phyloP scores from a whole-genome alignment of 2,888 invertebrate genomes.

The Celastrina argiolus region DNA sequence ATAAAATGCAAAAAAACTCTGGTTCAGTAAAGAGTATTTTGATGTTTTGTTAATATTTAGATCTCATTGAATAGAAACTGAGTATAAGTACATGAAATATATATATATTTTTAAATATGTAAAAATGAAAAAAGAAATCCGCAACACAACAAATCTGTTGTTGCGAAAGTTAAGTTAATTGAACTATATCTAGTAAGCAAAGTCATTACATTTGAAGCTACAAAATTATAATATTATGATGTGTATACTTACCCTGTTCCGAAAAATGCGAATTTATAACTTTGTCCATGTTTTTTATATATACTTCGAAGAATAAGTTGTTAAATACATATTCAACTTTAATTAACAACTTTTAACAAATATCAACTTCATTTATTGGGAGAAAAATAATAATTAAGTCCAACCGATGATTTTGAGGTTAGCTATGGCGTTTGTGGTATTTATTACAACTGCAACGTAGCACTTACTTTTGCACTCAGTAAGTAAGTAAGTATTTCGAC shows the following conservation, averaged over 20 bases:
- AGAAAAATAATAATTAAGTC: neutral
- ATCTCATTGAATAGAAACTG: no score
- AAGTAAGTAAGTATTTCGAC: no score
- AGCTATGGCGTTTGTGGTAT: neutral
- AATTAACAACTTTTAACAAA: neutral
- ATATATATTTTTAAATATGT: no score
- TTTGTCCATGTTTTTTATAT: neutral
- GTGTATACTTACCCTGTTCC: neutral
- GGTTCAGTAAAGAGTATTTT: no score
- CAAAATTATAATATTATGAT: neutral
- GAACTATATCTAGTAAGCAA: neutral
- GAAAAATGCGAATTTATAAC: neutral
- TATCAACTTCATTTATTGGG: neutral
- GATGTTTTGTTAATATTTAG: no score
- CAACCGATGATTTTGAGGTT: neutral
- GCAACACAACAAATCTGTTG: no score
- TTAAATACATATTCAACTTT: neutral
- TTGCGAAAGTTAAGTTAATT: no score
- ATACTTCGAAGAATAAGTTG: neutral
- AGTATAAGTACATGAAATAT: no score
- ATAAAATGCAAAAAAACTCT: no score
- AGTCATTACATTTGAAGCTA: neutral
- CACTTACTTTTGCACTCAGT: neutral
- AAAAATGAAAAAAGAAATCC: no score
- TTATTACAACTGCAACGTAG: neutral